Percentiles rank a stretch among this genome's conserved stretches.
Conservation (phyloP, 92 coral and sea anemone genomes). For the Bergia puertoricense region DNA sequence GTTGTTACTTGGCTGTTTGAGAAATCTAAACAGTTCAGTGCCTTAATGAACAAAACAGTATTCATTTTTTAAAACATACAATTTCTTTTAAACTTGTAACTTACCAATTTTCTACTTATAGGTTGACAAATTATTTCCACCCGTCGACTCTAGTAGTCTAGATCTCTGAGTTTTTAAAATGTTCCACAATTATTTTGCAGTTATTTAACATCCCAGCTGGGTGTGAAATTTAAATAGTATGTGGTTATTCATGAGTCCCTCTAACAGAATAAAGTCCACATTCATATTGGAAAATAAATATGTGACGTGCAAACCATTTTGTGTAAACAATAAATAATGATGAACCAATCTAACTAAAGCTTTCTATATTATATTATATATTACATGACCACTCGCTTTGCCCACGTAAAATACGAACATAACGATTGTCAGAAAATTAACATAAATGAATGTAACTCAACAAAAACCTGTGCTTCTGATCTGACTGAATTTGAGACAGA, state of each 20-base stretch:
- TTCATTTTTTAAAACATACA: no score
- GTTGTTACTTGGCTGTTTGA: no score
- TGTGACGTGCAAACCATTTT: neutral
- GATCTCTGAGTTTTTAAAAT: neutral
- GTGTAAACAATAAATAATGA: neutral
- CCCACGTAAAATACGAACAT: neutral
- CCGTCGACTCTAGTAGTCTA: no score
- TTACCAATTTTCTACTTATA: no score
- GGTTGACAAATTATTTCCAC: no score
- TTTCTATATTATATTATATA: no score
- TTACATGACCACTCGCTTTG: neutral
- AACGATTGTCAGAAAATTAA: neutral
- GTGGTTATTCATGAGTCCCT: constrained; percentile 13
- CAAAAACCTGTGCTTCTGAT: neutral
- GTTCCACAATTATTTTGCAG: neutral
- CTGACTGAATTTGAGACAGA: neutral
- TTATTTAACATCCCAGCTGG: neutral
- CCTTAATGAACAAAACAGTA: no score
- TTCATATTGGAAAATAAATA: neutral
- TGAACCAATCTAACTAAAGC: neutral
- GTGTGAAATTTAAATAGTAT: neutral
- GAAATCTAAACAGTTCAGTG: no score
- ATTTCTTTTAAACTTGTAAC: no score
- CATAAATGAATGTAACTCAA: neutral
- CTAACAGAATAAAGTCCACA: constrained; percentile 32